Base-by-base conservation (phyloP, 2,797 vertebrate species). In the Eutrigla gurnardus region DNA sequence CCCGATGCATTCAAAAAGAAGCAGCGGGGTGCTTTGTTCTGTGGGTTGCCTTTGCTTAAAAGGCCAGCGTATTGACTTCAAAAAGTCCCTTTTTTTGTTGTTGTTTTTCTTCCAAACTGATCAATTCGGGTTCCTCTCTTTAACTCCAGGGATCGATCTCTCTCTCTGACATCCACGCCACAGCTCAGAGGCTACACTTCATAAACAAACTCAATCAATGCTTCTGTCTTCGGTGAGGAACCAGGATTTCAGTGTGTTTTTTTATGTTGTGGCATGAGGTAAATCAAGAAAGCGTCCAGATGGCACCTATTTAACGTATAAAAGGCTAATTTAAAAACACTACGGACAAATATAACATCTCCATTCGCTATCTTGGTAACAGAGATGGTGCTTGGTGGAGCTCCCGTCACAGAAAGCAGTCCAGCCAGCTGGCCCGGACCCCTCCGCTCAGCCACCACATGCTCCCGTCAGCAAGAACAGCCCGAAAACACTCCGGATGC, bases 381-480 rank as follows among this genome's bases (percentile, higher is more conserved):
- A 67, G 35, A 59, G 53, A 70, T 25, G 52, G 43, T 50, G 59
- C 65, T 46, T 66, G 25, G 43, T 60, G 60, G 33, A 73, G 52
- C 42, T 67, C 57, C 68, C 7, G 50, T 69, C 71, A 73, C 54
- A 63, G 57, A 63, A 57, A 76, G 75, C 33, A 32, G n/a, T 3
- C 0, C 4, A 73, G 86, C 88, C 84, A 86, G 83, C 87, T 89
- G 86, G 83, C 82, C 62, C 12, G 1, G 59, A 55, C 55, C 35
- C 45, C 45, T 11, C 18, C 14, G 42, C 73, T 69, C 67, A 7
- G 62, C 73, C 17, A 6, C 64, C 76, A 83, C 82, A 85, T 60
- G 70, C 75, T 84, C 81, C 82, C 66, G 78, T 88, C 85, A 82
- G 82, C 82, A 78, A 77, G 77, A 84, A 80, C 53, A 37, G 80